Conservation (phyloP, 1,140 invertebrate genomes). For the Chrysomallon squamiferum region DNA sequence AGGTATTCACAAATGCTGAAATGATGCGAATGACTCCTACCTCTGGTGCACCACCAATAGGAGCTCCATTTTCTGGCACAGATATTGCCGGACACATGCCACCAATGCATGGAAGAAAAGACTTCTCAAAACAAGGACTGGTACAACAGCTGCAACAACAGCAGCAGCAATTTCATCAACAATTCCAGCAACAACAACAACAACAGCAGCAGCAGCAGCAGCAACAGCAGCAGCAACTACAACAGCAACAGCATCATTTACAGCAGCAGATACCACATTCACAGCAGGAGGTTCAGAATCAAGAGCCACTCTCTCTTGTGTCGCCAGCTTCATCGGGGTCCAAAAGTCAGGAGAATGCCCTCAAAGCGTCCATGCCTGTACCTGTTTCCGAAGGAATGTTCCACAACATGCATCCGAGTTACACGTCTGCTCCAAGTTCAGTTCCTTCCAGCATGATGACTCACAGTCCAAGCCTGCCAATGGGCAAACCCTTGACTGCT, state of each 20-base stretch:
- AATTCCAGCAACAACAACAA: conserved; percentile 15
- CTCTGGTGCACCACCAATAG: neutral
- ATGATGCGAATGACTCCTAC: neutral
- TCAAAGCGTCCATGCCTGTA: neutral
- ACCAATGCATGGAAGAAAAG: too few relatives aligned
- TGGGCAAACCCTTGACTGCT: conserved; percentile 1
- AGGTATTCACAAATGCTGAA: neutral
- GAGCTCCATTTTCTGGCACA: too few relatives aligned
- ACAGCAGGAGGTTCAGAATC: too few relatives aligned
- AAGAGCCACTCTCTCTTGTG: too few relatives aligned
- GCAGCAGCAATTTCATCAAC: conserved; percentile 12
- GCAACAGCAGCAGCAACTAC: too few relatives aligned
- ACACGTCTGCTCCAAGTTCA: too few relatives aligned
- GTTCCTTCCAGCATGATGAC: neutral
- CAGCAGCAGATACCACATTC: too few relatives aligned
- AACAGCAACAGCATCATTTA: too few relatives aligned
- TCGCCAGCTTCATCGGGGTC: too few relatives aligned
- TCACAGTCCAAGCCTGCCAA: neutral
- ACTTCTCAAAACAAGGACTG: too few relatives aligned
- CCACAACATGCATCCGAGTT: neutral
- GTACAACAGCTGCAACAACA: neutral
- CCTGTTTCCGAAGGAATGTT: neutral
- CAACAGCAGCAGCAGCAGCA: conserved; percentile 1
- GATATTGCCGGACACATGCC: too few relatives aligned
- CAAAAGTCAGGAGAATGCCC: neutral